Conservation (phyloP, 37 sponge, comb jelly and placozoan species). For the Petrosia ficiformis region DNA sequence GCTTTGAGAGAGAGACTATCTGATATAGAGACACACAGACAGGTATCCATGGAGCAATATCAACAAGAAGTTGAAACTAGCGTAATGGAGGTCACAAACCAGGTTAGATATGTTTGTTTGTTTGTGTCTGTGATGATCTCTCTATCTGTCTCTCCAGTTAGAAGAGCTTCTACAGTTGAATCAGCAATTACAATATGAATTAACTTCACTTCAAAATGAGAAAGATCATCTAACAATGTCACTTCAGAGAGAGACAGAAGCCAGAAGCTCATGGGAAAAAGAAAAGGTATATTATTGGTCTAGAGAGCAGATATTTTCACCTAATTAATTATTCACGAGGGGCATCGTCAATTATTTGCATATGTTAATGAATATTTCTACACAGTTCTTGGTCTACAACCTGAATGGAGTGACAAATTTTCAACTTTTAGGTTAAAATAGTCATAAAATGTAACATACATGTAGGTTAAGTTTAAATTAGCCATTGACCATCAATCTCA, state of each 20-base stretch:
- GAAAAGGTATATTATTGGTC: no score
- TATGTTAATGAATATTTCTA: no score
- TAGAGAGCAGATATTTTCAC: no score
- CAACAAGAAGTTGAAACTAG: constrained; percentile 3
- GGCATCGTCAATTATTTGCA: no score
- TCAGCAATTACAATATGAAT: background rate
- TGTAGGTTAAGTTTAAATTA: no score
- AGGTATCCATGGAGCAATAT: background rate
- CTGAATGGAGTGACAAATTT: no score
- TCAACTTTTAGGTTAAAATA: no score
- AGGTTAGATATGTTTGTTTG: background rate
- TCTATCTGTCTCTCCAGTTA: background rate
- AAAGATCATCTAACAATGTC: background rate
- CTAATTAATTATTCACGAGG: no score
- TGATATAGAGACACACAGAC: background rate
- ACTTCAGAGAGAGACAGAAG: background rate
- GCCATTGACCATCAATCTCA: no score
- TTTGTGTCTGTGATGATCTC: background rate
- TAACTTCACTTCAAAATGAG: background rate
- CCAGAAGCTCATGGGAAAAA: background rate
- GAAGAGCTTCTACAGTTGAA: background rate
- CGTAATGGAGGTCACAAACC: background rate
- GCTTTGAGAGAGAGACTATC: constrained; percentile 3
- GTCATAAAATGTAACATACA: no score
- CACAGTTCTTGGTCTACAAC: no score